phyloP scores from a whole-genome alignment of 2,888 invertebrate species.

The Sarcophaga carnaria region DNA sequence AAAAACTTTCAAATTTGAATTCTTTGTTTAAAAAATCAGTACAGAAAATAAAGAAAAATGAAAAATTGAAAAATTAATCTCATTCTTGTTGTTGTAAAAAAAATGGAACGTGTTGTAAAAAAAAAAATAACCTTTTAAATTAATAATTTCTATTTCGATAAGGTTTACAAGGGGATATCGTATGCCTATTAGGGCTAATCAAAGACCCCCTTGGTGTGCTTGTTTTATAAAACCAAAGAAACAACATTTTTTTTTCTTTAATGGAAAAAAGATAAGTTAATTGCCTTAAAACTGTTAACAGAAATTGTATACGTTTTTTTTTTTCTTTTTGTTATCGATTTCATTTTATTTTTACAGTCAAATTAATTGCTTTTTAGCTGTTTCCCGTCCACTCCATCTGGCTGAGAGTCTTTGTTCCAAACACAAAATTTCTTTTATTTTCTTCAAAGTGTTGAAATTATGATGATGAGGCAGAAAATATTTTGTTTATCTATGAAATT shows the following conservation, averaged over 20 bases:
- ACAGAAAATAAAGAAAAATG: neutral
- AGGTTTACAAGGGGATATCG: neutral
- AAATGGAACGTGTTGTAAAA: neutral
- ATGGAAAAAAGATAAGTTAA: slow-evolving; percentile 24
- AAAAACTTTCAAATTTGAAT: slow-evolving; percentile 54
- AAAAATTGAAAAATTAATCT: slow-evolving; percentile 8
- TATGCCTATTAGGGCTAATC: slow-evolving; percentile 53
- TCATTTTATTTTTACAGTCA: slow-evolving; percentile 25
- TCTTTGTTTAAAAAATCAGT: neutral
- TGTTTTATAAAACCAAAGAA: slow-evolving; percentile 5
- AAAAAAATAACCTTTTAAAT: slow-evolving; percentile 36
- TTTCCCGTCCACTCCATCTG: slow-evolving; percentile 21
- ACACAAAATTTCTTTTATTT: neutral
- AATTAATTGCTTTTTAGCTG: slow-evolving; percentile 44
- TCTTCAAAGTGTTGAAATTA: slow-evolving; percentile 62
- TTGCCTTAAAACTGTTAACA: slow-evolving; percentile 46
- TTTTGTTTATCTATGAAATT: slow-evolving; percentile 34
- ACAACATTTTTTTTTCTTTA: slow-evolving; percentile 1
- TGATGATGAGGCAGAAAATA: slow-evolving; percentile 61
- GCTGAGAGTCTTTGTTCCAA: neutral
- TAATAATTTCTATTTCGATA: slow-evolving; percentile 20
- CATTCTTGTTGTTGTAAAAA: neutral
- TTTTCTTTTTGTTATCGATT: slow-evolving; percentile 40
- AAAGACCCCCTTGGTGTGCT: slow-evolving; percentile 59
- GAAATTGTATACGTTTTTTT: neutral